Evolutionary conservation across 2,888 invertebrate genomes (phyloP).

Genomic region (Andricus curvator): DNA sequence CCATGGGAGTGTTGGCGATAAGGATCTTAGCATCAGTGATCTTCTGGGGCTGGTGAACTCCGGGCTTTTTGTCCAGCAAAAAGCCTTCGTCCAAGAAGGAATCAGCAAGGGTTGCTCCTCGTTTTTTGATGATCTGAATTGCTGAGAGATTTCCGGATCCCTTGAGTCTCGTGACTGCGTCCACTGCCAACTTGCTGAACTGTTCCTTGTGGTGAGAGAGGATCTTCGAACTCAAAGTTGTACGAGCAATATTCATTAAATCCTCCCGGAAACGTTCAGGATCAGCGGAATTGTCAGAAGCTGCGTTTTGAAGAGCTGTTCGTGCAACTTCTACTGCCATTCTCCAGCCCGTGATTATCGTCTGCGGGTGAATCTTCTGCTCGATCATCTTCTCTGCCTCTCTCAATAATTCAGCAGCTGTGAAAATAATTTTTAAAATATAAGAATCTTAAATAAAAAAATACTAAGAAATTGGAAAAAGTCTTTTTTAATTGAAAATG

Average conservation of each 20-base stretch:
- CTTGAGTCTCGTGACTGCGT: constrained; percentile 96
- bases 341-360: constrained; percentile 97
- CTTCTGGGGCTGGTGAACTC: constrained; percentile 97
- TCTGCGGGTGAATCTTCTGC: constrained; percentile 98
- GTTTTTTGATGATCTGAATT: constrained; percentile 98
- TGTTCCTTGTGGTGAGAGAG: constrained; percentile 98
- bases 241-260: constrained; percentile 97
- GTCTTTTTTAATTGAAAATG: constrained; percentile 40
- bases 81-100: constrained; percentile 98
- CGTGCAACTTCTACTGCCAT: constrained; percentile 91
- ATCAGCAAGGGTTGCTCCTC: constrained; percentile 94
- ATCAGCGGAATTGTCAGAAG: constrained; percentile 91
- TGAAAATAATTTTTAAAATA: constrained; percentile 58
- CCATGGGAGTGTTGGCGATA: constrained; percentile 99
- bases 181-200: constrained; percentile 96
- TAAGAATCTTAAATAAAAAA: neutral
- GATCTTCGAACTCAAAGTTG: constrained; percentile 98
- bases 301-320: constrained; percentile 87
- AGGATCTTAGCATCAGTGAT: constrained; percentile 97
- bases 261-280: constrained; percentile 90
- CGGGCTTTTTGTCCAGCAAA: constrained; percentile 96
- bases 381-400: constrained; percentile 97
- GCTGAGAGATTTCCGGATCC: constrained; percentile 97
- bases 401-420: constrained; percentile 94
- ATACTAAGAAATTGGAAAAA: too few species aligned